A percentile compares a stretch with the other conserved stretches of the same genome.
These are phyloP conservation scores for Crotalus horridus DNA, from an alignment of 2,113 vertebrate genomes.

Conservation along the genomic window DNA sequence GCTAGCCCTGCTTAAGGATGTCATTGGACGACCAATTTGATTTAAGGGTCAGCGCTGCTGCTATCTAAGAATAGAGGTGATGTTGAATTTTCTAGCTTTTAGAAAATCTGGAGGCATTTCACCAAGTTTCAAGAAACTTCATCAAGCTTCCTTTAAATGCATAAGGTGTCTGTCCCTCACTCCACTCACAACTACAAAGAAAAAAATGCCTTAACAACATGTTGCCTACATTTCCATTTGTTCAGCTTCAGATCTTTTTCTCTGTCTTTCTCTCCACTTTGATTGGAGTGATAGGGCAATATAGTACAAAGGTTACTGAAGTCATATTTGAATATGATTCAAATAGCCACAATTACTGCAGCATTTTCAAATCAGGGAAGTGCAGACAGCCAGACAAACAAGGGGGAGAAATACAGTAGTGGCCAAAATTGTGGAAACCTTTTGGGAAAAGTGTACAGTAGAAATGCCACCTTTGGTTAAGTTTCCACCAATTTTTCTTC, in stretches of 20 bases:
- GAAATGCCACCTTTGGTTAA: too few relatives aligned
- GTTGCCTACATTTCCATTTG: neutral
- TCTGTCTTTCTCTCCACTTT: neutral
- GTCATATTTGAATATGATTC: neutral
- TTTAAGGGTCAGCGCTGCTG: neutral
- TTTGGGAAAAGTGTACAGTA: too few relatives aligned
- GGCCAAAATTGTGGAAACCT: too few relatives aligned
- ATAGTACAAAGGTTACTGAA: neutral
- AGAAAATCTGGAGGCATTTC: neutral
- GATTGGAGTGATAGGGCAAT: rapidly evolving
- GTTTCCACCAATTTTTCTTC: too few relatives aligned
- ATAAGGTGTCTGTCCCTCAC: neutral
- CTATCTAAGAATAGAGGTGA: neutral
- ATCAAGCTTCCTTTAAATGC: neutral
- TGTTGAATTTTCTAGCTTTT: neutral
- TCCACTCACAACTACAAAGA: neutral
- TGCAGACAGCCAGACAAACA: neutral
- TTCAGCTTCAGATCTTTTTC: neutral
- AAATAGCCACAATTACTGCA: neutral
- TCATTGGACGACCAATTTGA: neutral
- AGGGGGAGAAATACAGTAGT: neutral
- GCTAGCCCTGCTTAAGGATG: neutral
- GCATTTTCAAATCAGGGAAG: neutral
- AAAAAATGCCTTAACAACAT: neutral
- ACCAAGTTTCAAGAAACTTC: rapidly evolving